Evolutionary conservation across 2,113 vertebrate genomes (phyloP).

Genomic region (Menura novaehollandiae): DNA sequence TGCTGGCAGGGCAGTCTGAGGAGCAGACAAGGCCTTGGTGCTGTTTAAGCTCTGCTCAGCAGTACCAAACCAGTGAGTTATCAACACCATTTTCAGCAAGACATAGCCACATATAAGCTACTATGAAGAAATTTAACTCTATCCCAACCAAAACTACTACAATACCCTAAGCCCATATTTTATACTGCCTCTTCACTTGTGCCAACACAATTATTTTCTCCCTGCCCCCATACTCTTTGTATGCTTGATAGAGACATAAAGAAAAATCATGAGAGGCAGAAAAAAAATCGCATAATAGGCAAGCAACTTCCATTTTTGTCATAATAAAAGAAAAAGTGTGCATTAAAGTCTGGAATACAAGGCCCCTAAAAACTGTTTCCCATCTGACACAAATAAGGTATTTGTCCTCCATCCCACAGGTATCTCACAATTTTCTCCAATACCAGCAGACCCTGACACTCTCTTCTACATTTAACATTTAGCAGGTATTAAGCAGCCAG

Average conservation of each 20-base stretch:
- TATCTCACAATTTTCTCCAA: not conserved
- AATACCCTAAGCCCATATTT: not conserved
- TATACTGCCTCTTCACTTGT: not conserved
- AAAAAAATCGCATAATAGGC: not conserved
- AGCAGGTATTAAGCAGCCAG: not conserved
- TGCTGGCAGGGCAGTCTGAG: not conserved
- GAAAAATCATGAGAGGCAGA: not conserved
- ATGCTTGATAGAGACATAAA: not conserved
- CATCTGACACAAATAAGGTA: not conserved
- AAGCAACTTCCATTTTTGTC: not conserved
- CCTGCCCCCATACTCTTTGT: fast-evolving
- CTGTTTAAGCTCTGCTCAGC: not conserved
- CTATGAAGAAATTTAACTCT: not conserved
- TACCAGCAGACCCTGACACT: not conserved
- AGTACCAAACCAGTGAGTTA: not conserved
- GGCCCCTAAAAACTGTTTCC: not conserved
- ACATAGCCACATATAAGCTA: not conserved
- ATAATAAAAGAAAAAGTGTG: not conserved
- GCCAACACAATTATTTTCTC: not conserved
- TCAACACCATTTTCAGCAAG: not conserved
- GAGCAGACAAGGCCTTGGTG: not conserved
- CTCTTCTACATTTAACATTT: not conserved
- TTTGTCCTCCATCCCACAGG: not conserved
- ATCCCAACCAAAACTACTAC: not conserved
- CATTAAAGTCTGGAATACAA: not conserved